Conservation (phyloP, 2,797 vertebrate genomes). For the Rallus crepitans region DNA sequence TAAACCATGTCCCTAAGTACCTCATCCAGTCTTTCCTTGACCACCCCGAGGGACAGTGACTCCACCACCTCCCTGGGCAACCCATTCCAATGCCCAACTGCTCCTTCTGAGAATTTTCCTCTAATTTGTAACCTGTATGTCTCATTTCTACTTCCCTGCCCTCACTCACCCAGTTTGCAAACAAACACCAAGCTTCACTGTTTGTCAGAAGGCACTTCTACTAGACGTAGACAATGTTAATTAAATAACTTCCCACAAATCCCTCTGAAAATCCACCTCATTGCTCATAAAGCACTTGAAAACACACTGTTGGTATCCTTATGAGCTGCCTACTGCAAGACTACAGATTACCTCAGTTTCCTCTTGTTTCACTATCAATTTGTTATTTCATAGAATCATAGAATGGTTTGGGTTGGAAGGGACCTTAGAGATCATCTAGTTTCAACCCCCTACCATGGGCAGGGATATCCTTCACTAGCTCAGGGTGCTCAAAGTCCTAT, state of each 20-base stretch:
- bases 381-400: neutral
- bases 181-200: fast-evolving
- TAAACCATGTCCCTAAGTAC: too few species aligned
- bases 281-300: neutral
- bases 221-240: fast-evolving
- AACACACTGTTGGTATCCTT: neutral
- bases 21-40: too few species aligned
- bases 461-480: too few species aligned
- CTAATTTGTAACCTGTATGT: too few species aligned
- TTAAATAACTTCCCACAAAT: neutral
- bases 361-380: neutral
- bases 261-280: neutral
- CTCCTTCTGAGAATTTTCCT: too few species aligned
- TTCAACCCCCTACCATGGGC: too few species aligned
- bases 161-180: neutral
- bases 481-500: too few species aligned
- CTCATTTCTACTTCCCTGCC: neutral
- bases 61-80: too few species aligned
- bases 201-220: neutral
- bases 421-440: too few species aligned
- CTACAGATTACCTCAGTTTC: neutral
- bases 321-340: fast-evolving
- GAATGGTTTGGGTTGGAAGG: too few species aligned
- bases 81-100: too few species aligned
- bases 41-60: too few species aligned